Conservation (phyloP, 2,888 invertebrate genomes). For the Drosophila nr. perissopoda region DNA sequence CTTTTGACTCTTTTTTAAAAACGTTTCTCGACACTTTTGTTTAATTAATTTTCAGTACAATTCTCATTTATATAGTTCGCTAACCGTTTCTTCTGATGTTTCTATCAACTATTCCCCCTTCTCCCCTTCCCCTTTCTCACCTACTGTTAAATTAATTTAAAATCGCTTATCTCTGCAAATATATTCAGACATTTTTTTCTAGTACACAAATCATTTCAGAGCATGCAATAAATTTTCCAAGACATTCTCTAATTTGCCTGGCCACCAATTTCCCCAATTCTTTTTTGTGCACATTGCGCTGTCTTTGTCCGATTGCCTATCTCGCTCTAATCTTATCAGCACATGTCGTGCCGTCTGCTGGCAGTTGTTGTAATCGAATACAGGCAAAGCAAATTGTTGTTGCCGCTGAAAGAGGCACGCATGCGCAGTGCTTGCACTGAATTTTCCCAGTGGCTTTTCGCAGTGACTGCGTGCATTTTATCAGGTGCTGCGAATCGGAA, state of each 20-base stretch:
- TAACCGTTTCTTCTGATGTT: not conserved
- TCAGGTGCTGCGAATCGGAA: constrained; percentile 54
- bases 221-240: constrained; percentile 50
- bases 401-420: constrained; percentile 55
- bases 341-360: constrained; percentile 29
- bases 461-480: constrained; percentile 56
- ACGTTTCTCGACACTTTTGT: not conserved
- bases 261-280: constrained; percentile 16
- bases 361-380: constrained; percentile 69
- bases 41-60: not conserved
- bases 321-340: constrained; percentile 66
- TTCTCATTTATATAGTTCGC: not conserved
- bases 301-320: constrained; percentile 36
- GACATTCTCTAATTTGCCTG: constrained; percentile 45
- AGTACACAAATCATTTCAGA: constrained; percentile 33
- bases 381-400: constrained; percentile 42
- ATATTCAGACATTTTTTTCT: constrained; percentile 3
- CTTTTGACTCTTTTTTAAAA: not conserved
- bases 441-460: constrained; percentile 31
- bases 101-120: not conserved
- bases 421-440: constrained; percentile 42
- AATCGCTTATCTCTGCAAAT: constrained; percentile 1
- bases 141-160: not conserved
- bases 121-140: not conserved
- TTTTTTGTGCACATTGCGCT: constrained; percentile 13